Conservation (phyloP, 2,888 invertebrate genomes). For the Dasysyrphus tricinctus region DNA sequence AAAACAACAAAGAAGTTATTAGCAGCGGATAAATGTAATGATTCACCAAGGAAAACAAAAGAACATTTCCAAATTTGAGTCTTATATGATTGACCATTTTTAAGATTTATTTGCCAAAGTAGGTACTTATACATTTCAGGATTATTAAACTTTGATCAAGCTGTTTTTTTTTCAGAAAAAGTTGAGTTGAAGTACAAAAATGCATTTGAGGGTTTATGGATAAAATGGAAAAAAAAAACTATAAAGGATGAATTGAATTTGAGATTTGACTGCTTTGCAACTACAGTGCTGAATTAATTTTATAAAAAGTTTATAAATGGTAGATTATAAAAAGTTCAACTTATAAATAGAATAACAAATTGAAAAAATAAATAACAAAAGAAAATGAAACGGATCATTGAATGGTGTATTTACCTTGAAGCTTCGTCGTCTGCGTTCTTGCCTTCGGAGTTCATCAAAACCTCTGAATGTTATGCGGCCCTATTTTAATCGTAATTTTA, state of each 20-base stretch:
- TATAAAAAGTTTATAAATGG: background rate
- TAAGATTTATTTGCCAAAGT: too few species aligned
- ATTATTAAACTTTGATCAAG: too few species aligned
- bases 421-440: constrained; percentile 84
- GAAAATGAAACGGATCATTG: background rate
- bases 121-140: too few species aligned
- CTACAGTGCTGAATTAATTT: background rate
- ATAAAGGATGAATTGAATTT: background rate
- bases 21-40: constrained; percentile 21
- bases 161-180: too few species aligned
- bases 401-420: constrained; percentile 83
- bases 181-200: background rate
- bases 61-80: constrained; percentile 18
- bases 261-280: background rate
- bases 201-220: background rate
- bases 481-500: constrained; percentile 24
- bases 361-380: background rate
- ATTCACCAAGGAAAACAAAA: constrained; percentile 50
- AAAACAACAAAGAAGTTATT: constrained; percentile 53
- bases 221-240: background rate
- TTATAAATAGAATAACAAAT: constrained; percentile 50
- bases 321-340: background rate
- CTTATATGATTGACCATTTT: background rate
- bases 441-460: constrained; percentile 84
- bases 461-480: constrained; percentile 25